Percentiles rank a stretch among this genome's conserved stretches.
These are phyloP conservation scores for Brachionus sp. DNA, from an alignment of 1,140 invertebrate species.

Conservation along the genomic window DNA sequence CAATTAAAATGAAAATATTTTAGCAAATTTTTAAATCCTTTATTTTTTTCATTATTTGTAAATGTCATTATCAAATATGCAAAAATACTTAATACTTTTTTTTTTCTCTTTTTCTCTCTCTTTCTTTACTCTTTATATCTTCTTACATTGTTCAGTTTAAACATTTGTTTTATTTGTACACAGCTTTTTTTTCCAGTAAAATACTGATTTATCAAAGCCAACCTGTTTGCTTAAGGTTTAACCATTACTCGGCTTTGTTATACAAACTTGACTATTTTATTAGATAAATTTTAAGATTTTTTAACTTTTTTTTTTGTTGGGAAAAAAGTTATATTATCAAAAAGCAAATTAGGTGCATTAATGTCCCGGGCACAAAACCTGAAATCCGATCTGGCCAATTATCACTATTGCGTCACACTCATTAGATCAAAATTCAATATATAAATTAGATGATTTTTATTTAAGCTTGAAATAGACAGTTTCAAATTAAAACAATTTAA, in stretches of 20 bases:
- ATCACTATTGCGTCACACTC: not conserved
- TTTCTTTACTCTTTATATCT: not conserved
- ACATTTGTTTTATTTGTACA: constrained; percentile 32
- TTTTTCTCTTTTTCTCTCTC: not conserved
- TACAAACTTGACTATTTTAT: not conserved
- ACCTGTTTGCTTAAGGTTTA: constrained; percentile 2
- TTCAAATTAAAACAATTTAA: constrained; percentile 28
- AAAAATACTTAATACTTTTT: constrained; percentile 25
- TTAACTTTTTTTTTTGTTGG: not conserved
- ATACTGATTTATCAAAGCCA: not conserved
- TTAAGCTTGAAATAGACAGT: constrained; percentile 23
- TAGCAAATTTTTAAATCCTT: constrained; percentile 36
- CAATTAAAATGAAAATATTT: constrained; percentile 37
- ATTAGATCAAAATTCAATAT: not conserved
- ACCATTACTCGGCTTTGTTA: not conserved
- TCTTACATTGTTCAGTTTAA: not conserved
- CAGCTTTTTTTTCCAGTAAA: not conserved
- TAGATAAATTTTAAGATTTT: not conserved
- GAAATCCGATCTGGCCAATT: not conserved
- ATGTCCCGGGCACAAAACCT: not conserved
- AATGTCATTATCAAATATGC: constrained; percentile 42
- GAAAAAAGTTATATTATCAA: not conserved
- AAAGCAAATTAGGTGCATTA: not conserved
- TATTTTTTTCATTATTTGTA: constrained; percentile 30
- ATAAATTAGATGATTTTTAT: not conserved